phyloP scores from a whole-genome alignment of 2,113 vertebrate genomes.

The Megaceryle maxima region DNA sequence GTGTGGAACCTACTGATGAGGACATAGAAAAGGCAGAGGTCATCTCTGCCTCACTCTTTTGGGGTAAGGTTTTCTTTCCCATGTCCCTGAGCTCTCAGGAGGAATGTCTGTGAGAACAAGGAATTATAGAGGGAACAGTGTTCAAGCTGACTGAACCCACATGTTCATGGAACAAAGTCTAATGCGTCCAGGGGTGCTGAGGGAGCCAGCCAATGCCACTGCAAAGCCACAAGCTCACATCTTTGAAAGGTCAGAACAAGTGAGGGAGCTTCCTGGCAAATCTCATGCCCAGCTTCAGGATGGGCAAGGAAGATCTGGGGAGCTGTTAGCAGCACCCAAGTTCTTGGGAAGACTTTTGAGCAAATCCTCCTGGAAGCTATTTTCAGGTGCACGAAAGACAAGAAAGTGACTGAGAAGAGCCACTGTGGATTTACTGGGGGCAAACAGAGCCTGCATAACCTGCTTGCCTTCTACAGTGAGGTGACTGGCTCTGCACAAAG shows the following conservation, averaged over 20 bases:
- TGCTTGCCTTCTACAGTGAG: neutral
- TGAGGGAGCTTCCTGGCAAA: neutral
- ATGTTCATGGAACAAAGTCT: neutral
- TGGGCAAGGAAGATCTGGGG: neutral
- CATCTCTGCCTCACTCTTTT: neutral
- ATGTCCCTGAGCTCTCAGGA: neutral
- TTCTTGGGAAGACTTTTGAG: neutral
- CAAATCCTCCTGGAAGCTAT: neutral
- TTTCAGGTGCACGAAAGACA: neutral
- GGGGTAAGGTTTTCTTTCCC: neutral
- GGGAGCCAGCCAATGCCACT: neutral
- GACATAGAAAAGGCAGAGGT: neutral
- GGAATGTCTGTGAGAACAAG: neutral
- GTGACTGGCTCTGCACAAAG: neutral
- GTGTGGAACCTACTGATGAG: neutral
- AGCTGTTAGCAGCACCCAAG: neutral
- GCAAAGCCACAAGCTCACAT: neutral
- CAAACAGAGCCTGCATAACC: accelerated
- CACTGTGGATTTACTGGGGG: neutral
- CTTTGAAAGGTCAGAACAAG: neutral
- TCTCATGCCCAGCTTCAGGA: neutral
- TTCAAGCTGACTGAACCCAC: neutral
- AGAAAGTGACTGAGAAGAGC: neutral
- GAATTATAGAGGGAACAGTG: neutral
- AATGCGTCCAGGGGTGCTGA: neutral